phyloP scores from a whole-genome alignment of 92 coral and sea anemone species.

The Porites evermanni region DNA sequence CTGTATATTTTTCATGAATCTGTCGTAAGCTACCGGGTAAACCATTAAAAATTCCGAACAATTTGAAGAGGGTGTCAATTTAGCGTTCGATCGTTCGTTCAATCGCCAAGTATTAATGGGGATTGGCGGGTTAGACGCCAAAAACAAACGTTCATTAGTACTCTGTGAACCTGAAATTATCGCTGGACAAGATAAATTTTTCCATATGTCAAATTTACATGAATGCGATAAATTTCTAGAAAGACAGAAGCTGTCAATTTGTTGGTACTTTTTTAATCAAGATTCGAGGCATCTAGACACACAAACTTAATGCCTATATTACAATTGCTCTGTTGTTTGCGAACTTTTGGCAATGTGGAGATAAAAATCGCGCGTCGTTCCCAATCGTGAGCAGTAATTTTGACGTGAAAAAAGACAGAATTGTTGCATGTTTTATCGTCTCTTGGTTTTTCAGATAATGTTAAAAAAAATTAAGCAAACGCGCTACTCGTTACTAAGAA shows the following conservation, averaged over 20 bases:
- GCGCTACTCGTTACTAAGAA: neutral
- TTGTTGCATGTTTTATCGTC: neutral
- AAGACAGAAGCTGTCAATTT: neutral
- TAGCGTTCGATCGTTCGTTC: no score
- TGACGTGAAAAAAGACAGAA: neutral
- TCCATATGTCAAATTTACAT: constrained; percentile 21
- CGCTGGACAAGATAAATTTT: neutral
- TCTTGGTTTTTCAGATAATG: neutral
- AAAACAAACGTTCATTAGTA: constrained; percentile 18
- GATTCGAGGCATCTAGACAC: neutral
- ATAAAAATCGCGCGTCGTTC: neutral
- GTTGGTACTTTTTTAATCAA: constrained; percentile 3
- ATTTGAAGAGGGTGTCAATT: no score
- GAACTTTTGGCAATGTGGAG: neutral
- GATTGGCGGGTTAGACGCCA: constrained; percentile 1
- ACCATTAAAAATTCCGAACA: neutral
- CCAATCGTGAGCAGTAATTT: neutral
- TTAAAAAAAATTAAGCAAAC: neutral
- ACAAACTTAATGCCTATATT: neutral
- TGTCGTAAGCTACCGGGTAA: neutral
- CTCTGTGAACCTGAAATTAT: neutral
- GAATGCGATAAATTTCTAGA: neutral
- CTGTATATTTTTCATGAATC: neutral
- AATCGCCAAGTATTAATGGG: no score
- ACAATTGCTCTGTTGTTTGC: neutral